These are phyloP conservation scores for Priocnemis perturbator DNA, from an alignment of 2,888 invertebrate species.

Conservation along the genomic window DNA sequence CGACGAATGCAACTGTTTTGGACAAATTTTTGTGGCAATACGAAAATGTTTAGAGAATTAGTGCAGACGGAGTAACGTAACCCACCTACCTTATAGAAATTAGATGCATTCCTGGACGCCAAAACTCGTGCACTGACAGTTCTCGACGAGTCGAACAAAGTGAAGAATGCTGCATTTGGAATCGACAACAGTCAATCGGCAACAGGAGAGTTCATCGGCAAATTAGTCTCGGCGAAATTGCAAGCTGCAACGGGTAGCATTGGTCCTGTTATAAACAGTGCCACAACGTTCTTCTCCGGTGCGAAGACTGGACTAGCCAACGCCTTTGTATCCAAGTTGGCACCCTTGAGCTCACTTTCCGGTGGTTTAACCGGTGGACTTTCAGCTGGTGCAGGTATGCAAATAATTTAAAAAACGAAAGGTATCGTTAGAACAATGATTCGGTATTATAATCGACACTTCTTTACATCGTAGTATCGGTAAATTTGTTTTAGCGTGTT, in stretches of 20 bases:
- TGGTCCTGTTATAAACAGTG: conserved; percentile 79
- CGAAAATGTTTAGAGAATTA: no score
- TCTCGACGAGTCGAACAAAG: conserved; percentile 84
- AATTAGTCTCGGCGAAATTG: conserved; percentile 83
- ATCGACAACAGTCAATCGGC: conserved; percentile 82
- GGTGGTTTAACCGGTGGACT: conserved; percentile 74
- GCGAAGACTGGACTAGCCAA: conserved; percentile 63
- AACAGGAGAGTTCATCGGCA: conserved; percentile 79
- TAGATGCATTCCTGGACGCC: conserved; percentile 88
- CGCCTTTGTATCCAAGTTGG: conserved; percentile 67
- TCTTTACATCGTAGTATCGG: no score
- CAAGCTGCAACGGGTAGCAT: conserved; percentile 80
- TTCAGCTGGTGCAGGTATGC: conserved; percentile 26
- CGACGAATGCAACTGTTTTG: no score
- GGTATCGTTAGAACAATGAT: no score
- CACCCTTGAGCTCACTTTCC: conserved; percentile 76
- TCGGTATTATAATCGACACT: no score
- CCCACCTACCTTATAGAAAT: conserved; percentile 80
- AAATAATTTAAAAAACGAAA: background rate
- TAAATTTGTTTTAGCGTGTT: no score
- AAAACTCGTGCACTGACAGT: conserved; percentile 84
- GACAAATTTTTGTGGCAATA: no score
- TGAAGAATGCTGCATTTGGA: conserved; percentile 85
- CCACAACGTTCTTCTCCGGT: conserved; percentile 77
- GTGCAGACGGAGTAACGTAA: no score